Base-by-base conservation (phyloP, 2,113 vertebrate species). In the Gavialis gangeticus region DNA sequence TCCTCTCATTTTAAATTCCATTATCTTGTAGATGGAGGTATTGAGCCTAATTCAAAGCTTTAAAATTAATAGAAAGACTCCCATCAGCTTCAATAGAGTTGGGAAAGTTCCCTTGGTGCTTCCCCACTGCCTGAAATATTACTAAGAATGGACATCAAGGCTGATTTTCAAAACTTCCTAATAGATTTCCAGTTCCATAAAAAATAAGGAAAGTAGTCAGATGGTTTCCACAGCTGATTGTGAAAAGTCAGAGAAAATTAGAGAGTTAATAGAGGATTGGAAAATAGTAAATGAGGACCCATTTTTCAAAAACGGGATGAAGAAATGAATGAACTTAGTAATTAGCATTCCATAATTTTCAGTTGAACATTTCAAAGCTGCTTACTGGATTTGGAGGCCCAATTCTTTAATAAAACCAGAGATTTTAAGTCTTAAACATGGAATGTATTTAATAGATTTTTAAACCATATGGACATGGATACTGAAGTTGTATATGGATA, bases 151-250 rank as follows among this genome's bases (percentile, higher is more conserved):
- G 57, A 57, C 16, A 16, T 14, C 71, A 37, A 57, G 69, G 66
- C 0, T n/a, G 85, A 0, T 67, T 82, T 66, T 67, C 46, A 16
- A 17, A 55, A 10, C 71, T 62, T 69, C 55, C 0, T 4, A 19
- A 59, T 2, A 27, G 34, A 10, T 67, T 54, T 59, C 59, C 6
- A 14, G 2, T 1, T 55, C 27, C 16, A 54, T 0, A 14, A 60
- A 15, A 16, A 27, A 25, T 0, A n/a, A 10, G 54, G 18, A 66
- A 63, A 13, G 2, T 0, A 1, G 5, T n/a, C 69, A n/a, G 60
- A 19, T 1, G 80, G 91, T 54, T 6, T 7, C 89, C 60, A 89
- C 2, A 89, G 87, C 54, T 64, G 87, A 77, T 73, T 78, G 57
- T 78, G 84, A 89, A 86, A 79, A 95, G 37, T 64, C 18, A 0